A percentile compares a stretch with the other conserved stretches of the same genome.
These are phyloP conservation scores for Arnoldichthys spilopterus DNA, from an alignment of 2,797 vertebrate species.

Conservation along the genomic window DNA sequence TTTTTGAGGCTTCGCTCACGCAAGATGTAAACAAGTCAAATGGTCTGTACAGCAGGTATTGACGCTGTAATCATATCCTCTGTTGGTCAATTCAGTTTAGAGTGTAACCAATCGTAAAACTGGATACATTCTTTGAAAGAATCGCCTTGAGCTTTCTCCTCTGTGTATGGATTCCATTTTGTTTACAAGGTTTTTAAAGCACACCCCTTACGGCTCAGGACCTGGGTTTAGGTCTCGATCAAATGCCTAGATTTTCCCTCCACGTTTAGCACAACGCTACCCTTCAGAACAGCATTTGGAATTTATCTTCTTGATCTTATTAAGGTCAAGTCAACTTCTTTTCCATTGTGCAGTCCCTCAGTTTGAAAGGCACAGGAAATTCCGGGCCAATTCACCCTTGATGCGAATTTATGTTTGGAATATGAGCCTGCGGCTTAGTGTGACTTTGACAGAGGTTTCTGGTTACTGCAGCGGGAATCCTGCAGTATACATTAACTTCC, in stretches of 20 bases:
- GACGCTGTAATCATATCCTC: conserved; percentile 53
- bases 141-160: conserved; percentile 20
- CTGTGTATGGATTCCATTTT: conserved; percentile 40
- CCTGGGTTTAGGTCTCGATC: conserved; percentile 27
- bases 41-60: conserved; percentile 50
- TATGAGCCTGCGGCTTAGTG: conserved; percentile 41
- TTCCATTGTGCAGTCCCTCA: conserved; percentile 7
- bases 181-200: conserved; percentile 42
- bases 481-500: conserved; percentile 52
- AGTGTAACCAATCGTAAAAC: conserved; percentile 54
- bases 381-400: conserved; percentile 34
- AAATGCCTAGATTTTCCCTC: conserved; percentile 29
- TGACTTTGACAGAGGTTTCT: conserved; percentile 39
- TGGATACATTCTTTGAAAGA: conserved; percentile 37
- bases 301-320: conserved; percentile 36
- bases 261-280: conserved; percentile 24
- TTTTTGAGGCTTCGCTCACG: conserved; percentile 48
- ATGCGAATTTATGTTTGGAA: conserved; percentile 45
- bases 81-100: conserved; percentile 55
- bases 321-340: neutral
- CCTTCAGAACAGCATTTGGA: conserved; percentile 17
- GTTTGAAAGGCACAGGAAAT: conserved; percentile 30
- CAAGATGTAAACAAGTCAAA: conserved; percentile 58
- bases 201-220: conserved; percentile 29
- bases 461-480: conserved; percentile 39